Evolutionary conservation across 2,888 invertebrate species (phyloP), one percentile per base, ranked within the genome.

Genomic region (Chesias legatella): DNA sequence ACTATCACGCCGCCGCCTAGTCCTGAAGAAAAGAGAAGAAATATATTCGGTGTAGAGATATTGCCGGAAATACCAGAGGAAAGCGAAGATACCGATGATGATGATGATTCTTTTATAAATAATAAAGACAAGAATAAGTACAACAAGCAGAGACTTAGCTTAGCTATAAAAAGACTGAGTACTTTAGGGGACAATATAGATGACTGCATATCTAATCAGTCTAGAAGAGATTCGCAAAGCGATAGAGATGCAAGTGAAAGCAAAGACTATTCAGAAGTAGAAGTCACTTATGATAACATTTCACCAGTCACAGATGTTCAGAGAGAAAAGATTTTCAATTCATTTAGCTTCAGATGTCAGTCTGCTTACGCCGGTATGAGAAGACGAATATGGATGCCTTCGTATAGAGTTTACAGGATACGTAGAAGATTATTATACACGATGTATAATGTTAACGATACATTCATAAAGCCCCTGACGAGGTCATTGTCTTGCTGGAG

Each of bases 21-120:
- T 48, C 84, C 84, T 7, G 88, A 88, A 53, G 86, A 88, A 53
- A 88, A 79, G 44, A 70, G 82, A 34, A 75, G 81, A 60, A 88
- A 84, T 48, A 73, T 86, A 26, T 85, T 83, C 51, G 89, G 89
- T 2, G 86, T 89, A 27, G 84, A 89, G 59, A 85, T 89, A 58
- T 63, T 90, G 39, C 89, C 90, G 11, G 84, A 89, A 67, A 90
- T 90, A 63, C 83, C 84, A 2, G 90, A 90, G 63, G 89, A 89
- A 60, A 86, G 79, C 39, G 89, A 89, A 61, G 75, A 76, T 10
- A 77, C 73, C 23, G 78, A 78, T 7, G 57, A 60, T 10, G 57
- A 60, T 10, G 75, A 75, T 7, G 61, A 73, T 39, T 39, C 53
- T 25, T 60, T 49, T 43, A 34, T 48, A 21, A 56, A 46, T 21